A percentile compares a stretch with the other conserved stretches of the same genome.
These are phyloP conservation scores for Neelides sp. DNA, from an alignment of 1,140 invertebrate species.

Conservation along the genomic window DNA sequence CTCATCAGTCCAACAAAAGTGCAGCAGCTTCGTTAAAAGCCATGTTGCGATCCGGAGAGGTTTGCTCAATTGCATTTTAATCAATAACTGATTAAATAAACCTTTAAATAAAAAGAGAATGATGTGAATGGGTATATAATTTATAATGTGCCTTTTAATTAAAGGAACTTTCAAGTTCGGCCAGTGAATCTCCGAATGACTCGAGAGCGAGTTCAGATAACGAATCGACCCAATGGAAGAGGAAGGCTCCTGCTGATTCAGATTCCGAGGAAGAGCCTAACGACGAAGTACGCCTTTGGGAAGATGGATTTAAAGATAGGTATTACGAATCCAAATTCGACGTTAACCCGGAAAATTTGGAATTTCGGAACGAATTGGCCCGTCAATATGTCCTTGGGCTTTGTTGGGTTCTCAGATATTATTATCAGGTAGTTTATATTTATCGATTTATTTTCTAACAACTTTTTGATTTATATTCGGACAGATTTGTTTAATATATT, in stretches of 20 bases:
- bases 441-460: neutral
- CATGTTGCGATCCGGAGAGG: constrained; percentile 29
- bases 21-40: constrained; percentile 33
- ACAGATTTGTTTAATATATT: neutral
- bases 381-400: constrained; percentile 88
- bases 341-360: constrained; percentile 60
- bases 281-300: constrained; percentile 92
- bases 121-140: too few relatives aligned
- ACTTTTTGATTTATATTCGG: neutral
- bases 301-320: constrained; percentile 93
- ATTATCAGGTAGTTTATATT: constrained; percentile 62
- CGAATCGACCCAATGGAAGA: constrained; percentile 37
- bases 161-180: too few relatives aligned
- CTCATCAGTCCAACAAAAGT: constrained; percentile 29
- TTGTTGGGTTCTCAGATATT: constrained; percentile 96
- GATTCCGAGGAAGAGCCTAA: constrained; percentile 56
- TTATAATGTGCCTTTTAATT: too few relatives aligned
- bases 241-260: constrained; percentile 35
- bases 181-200: too few relatives aligned
- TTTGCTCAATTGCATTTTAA: too few relatives aligned
- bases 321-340: constrained; percentile 98
- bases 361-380: constrained; percentile 80
- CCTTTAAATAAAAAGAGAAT: too few relatives aligned
- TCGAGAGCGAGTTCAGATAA: too few relatives aligned
- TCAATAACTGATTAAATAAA: too few relatives aligned